Conservation (phyloP, 2,888 invertebrate genomes). For the Tipula lateralis region DNA sequence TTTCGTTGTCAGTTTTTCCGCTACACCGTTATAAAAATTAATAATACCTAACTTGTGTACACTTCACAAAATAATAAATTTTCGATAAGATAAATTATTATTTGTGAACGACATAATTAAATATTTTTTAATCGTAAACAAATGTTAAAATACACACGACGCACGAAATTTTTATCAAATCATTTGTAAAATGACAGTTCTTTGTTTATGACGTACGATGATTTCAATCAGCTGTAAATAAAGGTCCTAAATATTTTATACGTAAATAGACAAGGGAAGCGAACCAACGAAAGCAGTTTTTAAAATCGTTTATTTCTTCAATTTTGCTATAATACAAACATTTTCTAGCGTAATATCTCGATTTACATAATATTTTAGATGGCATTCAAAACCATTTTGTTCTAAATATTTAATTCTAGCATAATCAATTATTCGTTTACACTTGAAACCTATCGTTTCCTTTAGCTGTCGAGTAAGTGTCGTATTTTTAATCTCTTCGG, state of each 20-base stretch:
- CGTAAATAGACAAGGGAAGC: neutral
- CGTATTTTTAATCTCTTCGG: slow-evolving; percentile 36
- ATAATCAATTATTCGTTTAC: slow-evolving; percentile 73
- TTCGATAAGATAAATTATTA: neutral
- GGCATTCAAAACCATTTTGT: slow-evolving; percentile 55
- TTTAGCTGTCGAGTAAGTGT: slow-evolving; percentile 51
- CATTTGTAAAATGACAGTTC: neutral
- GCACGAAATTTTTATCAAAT: neutral
- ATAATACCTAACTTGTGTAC: neutral
- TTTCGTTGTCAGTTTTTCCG: neutral
- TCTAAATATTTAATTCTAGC: slow-evolving; percentile 63
- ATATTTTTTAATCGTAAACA: neutral
- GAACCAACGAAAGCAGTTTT: neutral
- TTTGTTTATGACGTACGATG: neutral
- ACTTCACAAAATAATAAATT: neutral
- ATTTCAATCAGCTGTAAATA: neutral
- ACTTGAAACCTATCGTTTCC: slow-evolving; percentile 63
- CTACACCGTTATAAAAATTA: neutral
- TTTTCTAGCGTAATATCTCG: slow-evolving; percentile 69
- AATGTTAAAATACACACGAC: neutral
- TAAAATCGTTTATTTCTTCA: neutral
- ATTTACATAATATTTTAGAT: slow-evolving; percentile 63
- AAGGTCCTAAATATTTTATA: neutral
- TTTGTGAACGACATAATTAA: neutral
- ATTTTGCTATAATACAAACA: slow-evolving; percentile 61